A percentile compares a stretch with the other conserved stretches of the same genome.
Evolutionary conservation across 2,888 invertebrate species (phyloP).

Genomic region (Mesorhabditis spiculigera): DNA sequence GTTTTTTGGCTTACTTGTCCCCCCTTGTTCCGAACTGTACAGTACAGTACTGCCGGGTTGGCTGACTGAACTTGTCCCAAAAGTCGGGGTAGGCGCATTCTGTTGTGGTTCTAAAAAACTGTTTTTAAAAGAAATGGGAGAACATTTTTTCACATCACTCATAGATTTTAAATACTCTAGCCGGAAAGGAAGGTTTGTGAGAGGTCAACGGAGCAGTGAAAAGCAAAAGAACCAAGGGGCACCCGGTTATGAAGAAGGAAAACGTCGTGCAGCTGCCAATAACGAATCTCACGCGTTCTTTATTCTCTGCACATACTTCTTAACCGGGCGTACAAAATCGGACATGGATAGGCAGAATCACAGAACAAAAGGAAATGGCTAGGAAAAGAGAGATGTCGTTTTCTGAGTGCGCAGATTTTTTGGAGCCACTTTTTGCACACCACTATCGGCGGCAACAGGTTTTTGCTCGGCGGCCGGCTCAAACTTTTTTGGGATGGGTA

Average conservation of each 20-base stretch:
- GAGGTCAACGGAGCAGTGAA: not conserved
- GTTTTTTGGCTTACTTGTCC: constrained; percentile 23
- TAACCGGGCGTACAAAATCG: not conserved
- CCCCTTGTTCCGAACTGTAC: constrained; percentile 17
- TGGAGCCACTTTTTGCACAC: constrained; percentile 2
- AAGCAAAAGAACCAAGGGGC: constrained; percentile 1
- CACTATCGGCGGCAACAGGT: not conserved
- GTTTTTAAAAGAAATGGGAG: not conserved
- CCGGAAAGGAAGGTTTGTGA: not conserved
- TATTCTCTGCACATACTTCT: not conserved
- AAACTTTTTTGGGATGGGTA: not conserved
- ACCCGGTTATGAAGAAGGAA: constrained; percentile 6
- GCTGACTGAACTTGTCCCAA: not conserved
- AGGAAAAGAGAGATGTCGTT: not conserved
- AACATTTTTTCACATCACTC: not conserved
- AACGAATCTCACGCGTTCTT: not conserved
- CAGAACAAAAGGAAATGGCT: not conserved
- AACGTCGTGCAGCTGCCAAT: not conserved
- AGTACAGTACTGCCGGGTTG: not conserved
- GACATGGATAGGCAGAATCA: not conserved
- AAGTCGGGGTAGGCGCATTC: not conserved
- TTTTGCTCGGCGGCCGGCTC: not conserved
- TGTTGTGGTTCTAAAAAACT: not conserved
- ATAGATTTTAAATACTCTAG: not conserved
- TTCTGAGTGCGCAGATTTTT: not conserved